phyloP scores from a whole-genome alignment of 2,888 invertebrate genomes.

The Tipula helvola region DNA sequence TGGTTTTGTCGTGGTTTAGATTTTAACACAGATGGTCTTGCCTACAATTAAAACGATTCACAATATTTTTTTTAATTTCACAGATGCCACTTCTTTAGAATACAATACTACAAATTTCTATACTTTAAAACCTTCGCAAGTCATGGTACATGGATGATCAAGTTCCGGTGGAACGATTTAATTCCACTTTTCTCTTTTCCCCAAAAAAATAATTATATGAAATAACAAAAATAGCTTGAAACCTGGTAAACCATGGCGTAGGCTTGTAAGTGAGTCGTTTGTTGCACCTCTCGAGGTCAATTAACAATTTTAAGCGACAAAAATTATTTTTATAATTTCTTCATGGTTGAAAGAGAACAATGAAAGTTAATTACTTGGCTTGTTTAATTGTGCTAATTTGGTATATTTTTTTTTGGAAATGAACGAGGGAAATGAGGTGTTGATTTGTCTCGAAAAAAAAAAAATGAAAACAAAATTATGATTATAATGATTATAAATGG shows the following conservation, averaged over 20 bases:
- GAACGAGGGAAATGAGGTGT: neutral
- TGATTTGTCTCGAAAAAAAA: neutral
- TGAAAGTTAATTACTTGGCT: neutral
- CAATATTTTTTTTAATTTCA: neutral
- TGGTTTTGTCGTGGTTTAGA: neutral
- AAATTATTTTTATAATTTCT: neutral
- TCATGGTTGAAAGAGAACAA: neutral
- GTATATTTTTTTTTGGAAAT: neutral
- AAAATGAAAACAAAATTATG: neutral
- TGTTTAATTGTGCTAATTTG: neutral
- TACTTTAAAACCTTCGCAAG: neutral
- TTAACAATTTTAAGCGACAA: conserved; percentile 4
- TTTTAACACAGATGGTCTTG: neutral
- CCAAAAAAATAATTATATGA: neutral
- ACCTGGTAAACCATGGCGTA: neutral
- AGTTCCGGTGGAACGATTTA: neutral
- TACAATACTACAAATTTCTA: neutral
- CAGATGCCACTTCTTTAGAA: neutral
- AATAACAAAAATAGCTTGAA: neutral
- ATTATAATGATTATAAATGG: neutral
- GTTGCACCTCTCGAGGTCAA: conserved; percentile 4
- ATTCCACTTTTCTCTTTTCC: neutral
- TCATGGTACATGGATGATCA: neutral
- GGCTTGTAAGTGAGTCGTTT: neutral
- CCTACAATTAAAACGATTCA: neutral